Percentiles rank a stretch among this genome's conserved stretches.
These are phyloP conservation scores for Loripinus fragilis DNA, from an alignment of 2,888 invertebrate genomes.

Conservation along the genomic window DNA sequence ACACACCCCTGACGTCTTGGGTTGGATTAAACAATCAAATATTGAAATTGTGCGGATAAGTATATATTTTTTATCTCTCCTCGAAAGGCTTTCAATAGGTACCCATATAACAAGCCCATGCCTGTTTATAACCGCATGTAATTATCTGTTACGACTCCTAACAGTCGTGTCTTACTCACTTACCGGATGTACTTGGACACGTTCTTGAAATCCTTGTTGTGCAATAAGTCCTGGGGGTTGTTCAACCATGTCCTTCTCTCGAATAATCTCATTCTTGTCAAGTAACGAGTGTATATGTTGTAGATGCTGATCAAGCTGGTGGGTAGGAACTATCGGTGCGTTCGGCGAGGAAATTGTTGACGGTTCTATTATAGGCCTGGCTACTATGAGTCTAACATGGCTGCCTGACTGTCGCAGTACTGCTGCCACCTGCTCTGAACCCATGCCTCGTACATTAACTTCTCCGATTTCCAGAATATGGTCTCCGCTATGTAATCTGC, in stretches of 20 bases:
- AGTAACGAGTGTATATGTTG: constrained; percentile 85
- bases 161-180: constrained; percentile 63
- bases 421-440: constrained; percentile 96
- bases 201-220: constrained; percentile 60
- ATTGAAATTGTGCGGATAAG: too few species aligned
- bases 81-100: too few species aligned
- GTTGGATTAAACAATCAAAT: too few species aligned
- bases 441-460: constrained; percentile 97
- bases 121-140: too few species aligned
- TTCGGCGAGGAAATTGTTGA: constrained; percentile 83
- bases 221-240: constrained; percentile 85
- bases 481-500: constrained; percentile 97
- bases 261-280: constrained; percentile 54
- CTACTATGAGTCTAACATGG: constrained; percentile 96
- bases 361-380: constrained; percentile 86
- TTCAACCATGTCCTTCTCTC: constrained; percentile 46
- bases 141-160: background rate
- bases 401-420: constrained; percentile 97
- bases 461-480: constrained; percentile 95
- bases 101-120: too few species aligned
- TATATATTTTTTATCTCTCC: too few species aligned
- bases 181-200: constrained; percentile 75
- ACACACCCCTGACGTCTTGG: too few species aligned
- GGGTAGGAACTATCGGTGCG: constrained; percentile 96
- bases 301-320: constrained; percentile 92